phyloP scores from a whole-genome alignment of 1,140 invertebrate species.

The Caenorhabditis tropicalis region DNA sequence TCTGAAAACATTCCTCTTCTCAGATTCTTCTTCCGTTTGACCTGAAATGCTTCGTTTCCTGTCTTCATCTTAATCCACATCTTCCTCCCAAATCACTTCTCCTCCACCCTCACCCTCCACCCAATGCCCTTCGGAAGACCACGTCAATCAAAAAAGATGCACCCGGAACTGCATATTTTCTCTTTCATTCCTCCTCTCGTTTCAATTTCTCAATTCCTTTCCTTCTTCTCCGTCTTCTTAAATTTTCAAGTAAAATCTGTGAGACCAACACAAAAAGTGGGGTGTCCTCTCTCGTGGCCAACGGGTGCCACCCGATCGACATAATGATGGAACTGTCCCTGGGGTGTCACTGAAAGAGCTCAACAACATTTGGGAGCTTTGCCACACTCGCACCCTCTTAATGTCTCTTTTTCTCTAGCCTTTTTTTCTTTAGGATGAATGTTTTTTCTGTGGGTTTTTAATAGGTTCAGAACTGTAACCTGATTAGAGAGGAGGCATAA shows the following conservation, averaged over 20 bases:
- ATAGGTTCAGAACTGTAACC: too few relatives aligned
- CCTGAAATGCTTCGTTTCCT: background rate
- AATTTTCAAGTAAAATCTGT: background rate
- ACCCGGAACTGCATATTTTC: constrained; percentile 18
- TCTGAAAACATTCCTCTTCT: background rate
- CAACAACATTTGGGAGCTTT: background rate
- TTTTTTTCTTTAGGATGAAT: background rate
- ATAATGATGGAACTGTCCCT: constrained; percentile 25
- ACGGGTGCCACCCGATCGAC: background rate
- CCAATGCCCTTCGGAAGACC: too few relatives aligned
- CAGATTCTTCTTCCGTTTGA: too few relatives aligned
- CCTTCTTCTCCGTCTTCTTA: background rate
- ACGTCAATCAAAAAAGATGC: constrained; percentile 28
- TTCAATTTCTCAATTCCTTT: background rate
- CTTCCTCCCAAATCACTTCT: background rate
- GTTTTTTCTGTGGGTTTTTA: background rate
- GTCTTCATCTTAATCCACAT: background rate
- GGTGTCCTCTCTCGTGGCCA: background rate
- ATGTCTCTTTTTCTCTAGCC: background rate
- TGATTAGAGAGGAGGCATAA: too few relatives aligned
- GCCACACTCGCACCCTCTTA: background rate
- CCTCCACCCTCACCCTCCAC: background rate
- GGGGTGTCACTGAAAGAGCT: background rate
- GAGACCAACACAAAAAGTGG: too few relatives aligned
- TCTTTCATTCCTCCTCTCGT: background rate